Percentiles rank a stretch among this genome's conserved stretches.
Evolutionary conservation across 2,888 invertebrate genomes (phyloP).

Genomic region (Acheta domesticus): DNA sequence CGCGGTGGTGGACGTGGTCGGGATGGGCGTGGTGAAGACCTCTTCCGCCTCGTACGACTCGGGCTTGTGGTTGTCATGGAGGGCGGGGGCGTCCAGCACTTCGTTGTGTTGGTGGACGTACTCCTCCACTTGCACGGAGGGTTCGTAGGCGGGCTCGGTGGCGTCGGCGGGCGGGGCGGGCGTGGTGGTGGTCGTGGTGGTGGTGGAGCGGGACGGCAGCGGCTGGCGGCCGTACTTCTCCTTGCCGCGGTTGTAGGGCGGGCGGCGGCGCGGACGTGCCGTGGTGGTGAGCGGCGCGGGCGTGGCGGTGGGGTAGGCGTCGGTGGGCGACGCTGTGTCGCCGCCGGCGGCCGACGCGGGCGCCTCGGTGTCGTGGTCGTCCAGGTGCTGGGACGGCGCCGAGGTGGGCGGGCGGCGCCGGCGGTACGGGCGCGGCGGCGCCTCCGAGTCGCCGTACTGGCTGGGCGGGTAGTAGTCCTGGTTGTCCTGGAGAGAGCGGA

Average conservation of each 20-base stretch:
- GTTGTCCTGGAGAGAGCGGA: neutral
- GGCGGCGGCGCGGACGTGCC: neutral
- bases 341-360: neutral
- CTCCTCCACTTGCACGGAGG: neutral
- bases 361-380: neutral
- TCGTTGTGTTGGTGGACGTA: neutral
- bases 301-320: neutral
- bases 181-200: neutral
- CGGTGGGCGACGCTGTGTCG: neutral
- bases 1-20: slow-evolving; percentile 32
- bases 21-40: neutral
- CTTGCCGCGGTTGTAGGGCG: neutral
- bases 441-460: neutral
- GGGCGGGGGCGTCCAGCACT: neutral
- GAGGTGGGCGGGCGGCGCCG: neutral
- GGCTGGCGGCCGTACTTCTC: neutral
- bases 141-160: neutral
- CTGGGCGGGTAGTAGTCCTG: neutral
- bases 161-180: neutral
- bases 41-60: slow-evolving; percentile 18
- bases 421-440: neutral
- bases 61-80: neutral
- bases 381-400: neutral
- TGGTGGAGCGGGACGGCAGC: neutral
- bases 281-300: neutral